Base-by-base conservation (phyloP, 1,140 invertebrate species). In the Protaetia brevitarsis region DNA sequence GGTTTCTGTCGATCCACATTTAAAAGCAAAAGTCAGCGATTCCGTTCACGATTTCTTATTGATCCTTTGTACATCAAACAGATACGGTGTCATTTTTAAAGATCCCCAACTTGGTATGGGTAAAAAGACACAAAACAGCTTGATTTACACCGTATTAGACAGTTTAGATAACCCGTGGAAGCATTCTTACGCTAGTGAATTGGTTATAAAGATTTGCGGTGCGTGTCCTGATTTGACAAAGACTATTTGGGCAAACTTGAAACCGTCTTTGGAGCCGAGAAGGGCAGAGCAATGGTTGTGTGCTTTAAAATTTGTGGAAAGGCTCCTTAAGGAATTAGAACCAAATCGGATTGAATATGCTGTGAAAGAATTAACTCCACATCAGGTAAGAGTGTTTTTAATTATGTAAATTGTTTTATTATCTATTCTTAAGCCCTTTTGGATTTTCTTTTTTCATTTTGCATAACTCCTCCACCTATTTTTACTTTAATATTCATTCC, bases 201-300 rank as follows among this genome's bases (percentile, higher is more conserved):
- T 90, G n/a, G 79, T 92, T 13, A 72, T 88, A 3, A 79, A 87
- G 73, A 87, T 90, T 37, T 75, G 91, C 58, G 76, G 76, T 31
- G 83, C 85, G 28, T 91, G 89, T 77, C 90, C 90, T 1, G 89
- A 92, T 76, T 80, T 92, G 51, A 82, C 88, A 8, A 84, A 86
- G 77, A 81, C 83, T 30, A 81, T 89, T 3, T 83, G 90, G 41
- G 78, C 31, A 63, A 78, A 80, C 27, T 73, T 87, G 2, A 85
- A 87, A 69, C 79, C 83, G 30, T 84, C 79, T 72, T 82, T 89
- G 68, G 80, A 84, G 69, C 86, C 86, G 0, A 79, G 84, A 74
- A 75, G 81, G 29, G 84, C 86, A 1, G 74, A 74, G 63, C 84
- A 85, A 67, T 88, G 87, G 86, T 77, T 84, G 3, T 80, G 72